Percentiles rank a stretch among this genome's conserved stretches.
phyloP scores from a whole-genome alignment of 2,797 vertebrate genomes.

The Peromyscus aztecus region DNA sequence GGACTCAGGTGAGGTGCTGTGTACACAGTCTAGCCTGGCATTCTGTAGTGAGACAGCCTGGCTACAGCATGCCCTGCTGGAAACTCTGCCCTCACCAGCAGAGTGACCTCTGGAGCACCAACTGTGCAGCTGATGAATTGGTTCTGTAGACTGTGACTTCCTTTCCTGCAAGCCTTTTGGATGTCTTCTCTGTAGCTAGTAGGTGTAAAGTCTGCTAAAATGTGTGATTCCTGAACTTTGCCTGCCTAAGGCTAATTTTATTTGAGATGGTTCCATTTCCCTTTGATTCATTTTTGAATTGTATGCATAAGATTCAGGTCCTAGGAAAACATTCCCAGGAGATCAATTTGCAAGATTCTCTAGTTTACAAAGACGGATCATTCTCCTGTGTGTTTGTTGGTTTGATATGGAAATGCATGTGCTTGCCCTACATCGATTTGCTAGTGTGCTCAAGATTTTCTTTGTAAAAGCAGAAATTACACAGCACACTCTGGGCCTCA shows the following conservation, averaged over 20 bases:
- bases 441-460: constrained; percentile 76
- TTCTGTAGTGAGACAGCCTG: background rate
- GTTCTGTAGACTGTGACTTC: background rate
- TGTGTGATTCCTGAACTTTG: constrained; percentile 72
- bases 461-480: constrained; percentile 80
- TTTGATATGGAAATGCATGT: constrained; percentile 88
- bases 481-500: constrained; percentile 36
- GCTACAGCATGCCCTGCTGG: background rate
- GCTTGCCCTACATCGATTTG: constrained; percentile 83
- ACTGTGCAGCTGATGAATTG: background rate
- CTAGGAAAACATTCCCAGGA: constrained; percentile 83
- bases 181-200: background rate
- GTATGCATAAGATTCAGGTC: constrained; percentile 84
- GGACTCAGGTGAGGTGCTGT: background rate
- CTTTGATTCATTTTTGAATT: constrained; percentile 86
- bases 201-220: constrained; percentile 55
- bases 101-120: background rate
- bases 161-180: background rate
- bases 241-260: constrained; percentile 76
- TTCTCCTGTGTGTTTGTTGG: constrained; percentile 84
- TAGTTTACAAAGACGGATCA: constrained; percentile 81
- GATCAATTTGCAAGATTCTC: constrained; percentile 88
- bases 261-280: constrained; percentile 78
- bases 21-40: background rate
- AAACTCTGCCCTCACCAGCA: background rate